phyloP scores from a whole-genome alignment of 92 coral and sea anemone genomes.

The Phenganax stokvisi region DNA sequence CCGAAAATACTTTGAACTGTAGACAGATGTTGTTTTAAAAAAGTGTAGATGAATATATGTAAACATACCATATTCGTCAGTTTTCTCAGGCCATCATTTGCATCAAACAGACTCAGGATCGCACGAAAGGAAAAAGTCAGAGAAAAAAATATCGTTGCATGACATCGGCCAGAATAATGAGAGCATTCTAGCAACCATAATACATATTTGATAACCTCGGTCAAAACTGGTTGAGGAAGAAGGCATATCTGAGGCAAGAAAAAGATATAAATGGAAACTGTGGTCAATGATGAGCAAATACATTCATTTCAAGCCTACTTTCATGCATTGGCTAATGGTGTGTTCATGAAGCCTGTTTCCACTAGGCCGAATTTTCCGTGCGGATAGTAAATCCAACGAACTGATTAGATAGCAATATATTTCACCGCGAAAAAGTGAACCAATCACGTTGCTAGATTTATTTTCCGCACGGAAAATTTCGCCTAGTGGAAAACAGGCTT shows the following conservation, averaged over 20 bases:
- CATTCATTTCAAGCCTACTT: too few relatives aligned
- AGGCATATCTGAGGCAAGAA: constrained; percentile 61
- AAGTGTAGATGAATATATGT: too few relatives aligned
- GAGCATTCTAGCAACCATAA: constrained; percentile 94
- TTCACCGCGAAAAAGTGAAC: too few relatives aligned
- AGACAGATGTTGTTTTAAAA: not conserved
- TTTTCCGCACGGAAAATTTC: too few relatives aligned
- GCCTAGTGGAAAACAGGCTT: too few relatives aligned
- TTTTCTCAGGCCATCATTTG: constrained; percentile 81
- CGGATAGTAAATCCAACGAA: too few relatives aligned
- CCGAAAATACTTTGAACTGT: not conserved
- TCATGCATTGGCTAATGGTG: too few relatives aligned
- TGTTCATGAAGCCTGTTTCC: too few relatives aligned
- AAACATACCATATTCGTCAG: constrained; percentile 72
- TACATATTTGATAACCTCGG: constrained; percentile 85
- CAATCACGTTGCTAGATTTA: too few relatives aligned
- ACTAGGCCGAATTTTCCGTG: too few relatives aligned
- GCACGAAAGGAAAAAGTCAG: constrained; percentile 91
- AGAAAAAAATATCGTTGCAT: constrained; percentile 91
- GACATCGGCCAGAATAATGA: constrained; percentile 92
- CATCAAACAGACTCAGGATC: constrained; percentile 80
- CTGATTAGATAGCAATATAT: too few relatives aligned
- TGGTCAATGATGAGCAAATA: not conserved
- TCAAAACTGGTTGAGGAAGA: constrained; percentile 78
- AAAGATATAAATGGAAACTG: not conserved